Evolutionary conservation across 1,140 invertebrate species (phyloP).

Genomic region (Drosophila ercepeae): DNA sequence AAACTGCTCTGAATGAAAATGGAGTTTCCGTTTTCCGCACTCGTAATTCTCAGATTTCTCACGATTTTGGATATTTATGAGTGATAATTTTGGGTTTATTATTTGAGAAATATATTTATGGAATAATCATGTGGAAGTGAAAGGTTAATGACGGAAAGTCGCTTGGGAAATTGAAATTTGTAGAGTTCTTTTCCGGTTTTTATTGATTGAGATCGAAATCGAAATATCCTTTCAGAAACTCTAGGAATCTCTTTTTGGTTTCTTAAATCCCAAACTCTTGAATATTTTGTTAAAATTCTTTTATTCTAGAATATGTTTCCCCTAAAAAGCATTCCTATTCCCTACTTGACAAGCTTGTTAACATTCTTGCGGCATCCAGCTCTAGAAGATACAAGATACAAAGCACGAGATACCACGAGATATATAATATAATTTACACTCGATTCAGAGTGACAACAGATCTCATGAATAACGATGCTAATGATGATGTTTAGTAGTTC

Average conservation of each 20-base stretch:
- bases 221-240: too few relatives aligned
- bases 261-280: too few relatives aligned
- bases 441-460: constrained; percentile 9
- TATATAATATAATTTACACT: constrained; percentile 51
- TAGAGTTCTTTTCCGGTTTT: constrained; percentile 20
- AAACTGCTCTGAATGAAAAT: too few relatives aligned
- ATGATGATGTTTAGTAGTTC: constrained; percentile 39
- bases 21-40: constrained; percentile 1
- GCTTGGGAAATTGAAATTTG: constrained; percentile 29
- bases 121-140: too few relatives aligned
- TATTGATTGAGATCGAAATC: too few relatives aligned
- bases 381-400: not conserved
- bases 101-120: not conserved
- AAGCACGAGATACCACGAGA: not conserved
- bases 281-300: too few relatives aligned
- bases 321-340: not conserved
- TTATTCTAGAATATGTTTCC: not conserved
- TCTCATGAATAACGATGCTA: constrained; percentile 11
- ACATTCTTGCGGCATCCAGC: constrained; percentile 35
- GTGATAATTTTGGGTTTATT: constrained; percentile 56
- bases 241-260: too few relatives aligned
- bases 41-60: constrained; percentile 44
- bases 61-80: constrained; percentile 65
- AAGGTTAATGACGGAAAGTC: constrained; percentile 58
- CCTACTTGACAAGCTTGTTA: constrained; percentile 25